These are phyloP conservation scores for Poeciliopsis infans DNA, from an alignment of 2,797 vertebrate species.

Conservation along the genomic window DNA sequence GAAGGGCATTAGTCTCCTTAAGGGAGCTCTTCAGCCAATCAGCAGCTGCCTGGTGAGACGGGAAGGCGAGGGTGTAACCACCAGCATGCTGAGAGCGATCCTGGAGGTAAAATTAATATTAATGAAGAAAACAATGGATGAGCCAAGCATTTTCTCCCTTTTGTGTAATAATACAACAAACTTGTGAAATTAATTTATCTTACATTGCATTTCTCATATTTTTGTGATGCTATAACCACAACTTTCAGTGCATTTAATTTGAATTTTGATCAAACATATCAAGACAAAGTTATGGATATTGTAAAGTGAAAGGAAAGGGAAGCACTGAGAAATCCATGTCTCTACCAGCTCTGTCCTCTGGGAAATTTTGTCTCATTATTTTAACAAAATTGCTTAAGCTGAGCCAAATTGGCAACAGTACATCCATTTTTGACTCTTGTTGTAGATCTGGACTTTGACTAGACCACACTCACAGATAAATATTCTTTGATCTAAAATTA, in stretches of 20 bases:
- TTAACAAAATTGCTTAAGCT: not conserved
- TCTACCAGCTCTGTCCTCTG: not conserved
- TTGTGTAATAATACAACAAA: not conserved
- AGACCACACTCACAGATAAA: not conserved
- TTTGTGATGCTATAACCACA: not conserved
- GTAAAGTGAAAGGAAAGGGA: not conserved
- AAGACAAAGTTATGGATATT: not conserved
- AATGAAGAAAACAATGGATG: not conserved
- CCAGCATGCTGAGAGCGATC: slow-evolving; percentile 95
- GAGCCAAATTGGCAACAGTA: not conserved
- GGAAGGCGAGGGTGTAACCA: slow-evolving; percentile 88
- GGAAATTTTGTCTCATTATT: not conserved
- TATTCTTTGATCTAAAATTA: not conserved
- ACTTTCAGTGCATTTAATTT: not conserved
- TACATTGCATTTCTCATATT: not conserved
- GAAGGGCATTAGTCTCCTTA: slow-evolving; percentile 89
- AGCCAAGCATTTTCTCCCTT: not conserved
- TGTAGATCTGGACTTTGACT: not conserved
- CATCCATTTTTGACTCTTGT: not conserved
- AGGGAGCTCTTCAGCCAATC: slow-evolving; percentile 89
- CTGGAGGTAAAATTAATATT: slow-evolving; percentile 84
- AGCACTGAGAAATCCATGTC: not conserved
- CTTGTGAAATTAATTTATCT: not conserved
- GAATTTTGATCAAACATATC: not conserved
- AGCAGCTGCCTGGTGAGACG: slow-evolving; percentile 88